phyloP scores from a whole-genome alignment of 2,113 vertebrate species.

The Callaeas wilsoni region DNA sequence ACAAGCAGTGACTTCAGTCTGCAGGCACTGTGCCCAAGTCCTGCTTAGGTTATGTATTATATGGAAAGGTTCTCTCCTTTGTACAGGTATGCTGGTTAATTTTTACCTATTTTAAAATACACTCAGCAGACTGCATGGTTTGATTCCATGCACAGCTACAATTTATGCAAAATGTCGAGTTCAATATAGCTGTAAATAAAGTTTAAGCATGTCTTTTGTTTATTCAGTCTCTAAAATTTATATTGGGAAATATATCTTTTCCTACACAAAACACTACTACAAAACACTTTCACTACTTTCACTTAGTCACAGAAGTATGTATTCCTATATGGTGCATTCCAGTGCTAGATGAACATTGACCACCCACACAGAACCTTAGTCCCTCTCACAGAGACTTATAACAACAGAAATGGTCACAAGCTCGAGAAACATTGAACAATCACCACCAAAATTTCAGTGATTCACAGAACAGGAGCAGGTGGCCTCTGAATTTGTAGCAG shows the following conservation, averaged over 20 bases:
- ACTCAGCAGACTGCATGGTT: neutral
- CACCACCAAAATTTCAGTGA: neutral
- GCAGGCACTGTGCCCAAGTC: neutral
- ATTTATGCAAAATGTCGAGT: neutral
- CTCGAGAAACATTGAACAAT: neutral
- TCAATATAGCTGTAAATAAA: neutral
- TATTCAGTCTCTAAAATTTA: neutral
- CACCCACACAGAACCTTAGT: neutral
- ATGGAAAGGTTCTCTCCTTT: neutral
- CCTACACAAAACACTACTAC: neutral
- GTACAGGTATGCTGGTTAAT: neutral
- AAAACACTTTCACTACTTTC: neutral
- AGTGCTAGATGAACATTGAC: neutral
- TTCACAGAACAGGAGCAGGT: neutral
- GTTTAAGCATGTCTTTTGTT: neutral
- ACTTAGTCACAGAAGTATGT: neutral
- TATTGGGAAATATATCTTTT: neutral
- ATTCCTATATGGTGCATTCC: neutral
- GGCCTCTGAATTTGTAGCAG: neutral
- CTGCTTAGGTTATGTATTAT: fast-evolving
- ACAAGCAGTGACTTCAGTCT: neutral
- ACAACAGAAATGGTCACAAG: neutral
- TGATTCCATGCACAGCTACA: neutral
- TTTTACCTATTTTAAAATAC: neutral
- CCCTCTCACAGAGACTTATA: neutral